Conservation (phyloP, 2,113 vertebrate genomes). For the Vulpes ferrilata region DNA sequence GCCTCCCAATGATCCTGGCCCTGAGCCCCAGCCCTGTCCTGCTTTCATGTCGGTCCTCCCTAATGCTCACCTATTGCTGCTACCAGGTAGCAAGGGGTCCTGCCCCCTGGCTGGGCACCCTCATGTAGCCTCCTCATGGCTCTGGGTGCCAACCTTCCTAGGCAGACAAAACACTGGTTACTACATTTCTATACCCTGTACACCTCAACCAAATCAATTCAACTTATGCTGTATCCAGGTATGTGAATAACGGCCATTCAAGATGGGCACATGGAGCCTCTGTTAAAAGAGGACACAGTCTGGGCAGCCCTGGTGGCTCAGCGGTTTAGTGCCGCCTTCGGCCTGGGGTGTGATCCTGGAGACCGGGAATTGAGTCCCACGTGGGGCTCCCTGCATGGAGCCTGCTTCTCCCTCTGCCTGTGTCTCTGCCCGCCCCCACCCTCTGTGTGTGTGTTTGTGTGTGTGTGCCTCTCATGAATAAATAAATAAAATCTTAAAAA, state of each 20-base stretch:
- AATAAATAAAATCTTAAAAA: too few relatives aligned
- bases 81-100: background rate
- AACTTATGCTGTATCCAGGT: background rate
- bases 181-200: background rate
- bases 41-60: background rate
- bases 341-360: too few relatives aligned
- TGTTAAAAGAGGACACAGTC: background rate
- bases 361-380: too few relatives aligned
- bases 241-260: background rate
- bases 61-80: background rate
- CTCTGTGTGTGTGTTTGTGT: too few relatives aligned
- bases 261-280: background rate
- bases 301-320: background rate
- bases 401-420: too few relatives aligned
- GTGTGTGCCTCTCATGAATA: too few relatives aligned
- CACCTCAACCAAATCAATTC: background rate
- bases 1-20: background rate
- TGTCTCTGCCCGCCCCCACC: too few relatives aligned
- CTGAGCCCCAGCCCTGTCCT: background rate
- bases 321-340: too few relatives aligned
- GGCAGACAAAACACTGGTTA: background rate
- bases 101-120: background rate
- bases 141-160: slow-evolving; percentile 25
- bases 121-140: background rate
- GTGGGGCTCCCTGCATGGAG: too few relatives aligned